These are phyloP conservation scores for Rhyacophila evoluta DNA, from an alignment of 2,888 invertebrate genomes.

Conservation along the genomic window DNA sequence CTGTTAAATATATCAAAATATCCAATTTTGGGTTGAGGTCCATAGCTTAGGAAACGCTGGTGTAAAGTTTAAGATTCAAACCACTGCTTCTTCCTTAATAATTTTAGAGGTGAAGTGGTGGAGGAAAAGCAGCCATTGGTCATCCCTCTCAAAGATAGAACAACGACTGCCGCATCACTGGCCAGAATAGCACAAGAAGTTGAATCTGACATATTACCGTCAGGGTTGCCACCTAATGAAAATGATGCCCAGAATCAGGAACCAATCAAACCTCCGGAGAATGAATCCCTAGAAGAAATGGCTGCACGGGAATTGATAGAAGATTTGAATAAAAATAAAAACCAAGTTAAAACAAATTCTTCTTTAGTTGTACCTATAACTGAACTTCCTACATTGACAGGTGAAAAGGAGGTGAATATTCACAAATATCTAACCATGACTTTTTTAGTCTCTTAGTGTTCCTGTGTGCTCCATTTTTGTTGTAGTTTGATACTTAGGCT, in stretches of 20 bases:
- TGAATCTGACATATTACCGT: conserved; percentile 59
- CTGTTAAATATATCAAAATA: no score
- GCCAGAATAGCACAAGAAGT: conserved; percentile 67
- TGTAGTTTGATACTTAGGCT: no score
- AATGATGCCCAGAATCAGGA: conserved; percentile 62
- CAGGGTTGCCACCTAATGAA: conserved; percentile 54
- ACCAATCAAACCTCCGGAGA: conserved; percentile 57
- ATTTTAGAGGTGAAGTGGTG: conserved; percentile 67
- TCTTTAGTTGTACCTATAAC: conserved; percentile 69
- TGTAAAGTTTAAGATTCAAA: no score
- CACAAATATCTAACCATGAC: no score
- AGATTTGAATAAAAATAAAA: conserved; percentile 66
- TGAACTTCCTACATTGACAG: conserved; percentile 70
- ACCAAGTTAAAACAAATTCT: conserved; percentile 61
- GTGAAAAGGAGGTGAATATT: conserved; percentile 72
- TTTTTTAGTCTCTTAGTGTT: no score
- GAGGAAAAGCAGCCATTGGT: conserved; percentile 71
- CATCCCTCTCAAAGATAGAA: conserved; percentile 74
- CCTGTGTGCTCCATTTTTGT: no score
- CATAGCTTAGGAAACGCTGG: no score
- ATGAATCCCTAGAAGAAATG: conserved; percentile 74
- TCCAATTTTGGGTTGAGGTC: no score
- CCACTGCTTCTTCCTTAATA: no score
- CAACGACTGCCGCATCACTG: conserved; percentile 67
- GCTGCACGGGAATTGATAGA: conserved; percentile 80